phyloP scores from a whole-genome alignment of 2,797 vertebrate genomes.

The Siniperca undulata region DNA sequence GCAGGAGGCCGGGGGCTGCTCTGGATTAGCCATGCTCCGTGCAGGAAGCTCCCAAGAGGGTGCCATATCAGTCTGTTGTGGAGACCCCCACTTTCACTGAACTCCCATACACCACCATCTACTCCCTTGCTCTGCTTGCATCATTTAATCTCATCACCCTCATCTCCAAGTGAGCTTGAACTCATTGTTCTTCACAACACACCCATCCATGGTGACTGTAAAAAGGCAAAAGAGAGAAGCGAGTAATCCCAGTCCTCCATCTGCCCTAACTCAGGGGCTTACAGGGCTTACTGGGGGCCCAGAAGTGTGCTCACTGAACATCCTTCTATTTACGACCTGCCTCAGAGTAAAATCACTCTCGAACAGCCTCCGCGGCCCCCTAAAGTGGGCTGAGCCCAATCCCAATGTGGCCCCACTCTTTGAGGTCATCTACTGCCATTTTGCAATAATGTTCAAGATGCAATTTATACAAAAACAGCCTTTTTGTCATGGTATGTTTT shows the following conservation, averaged over 20 bases:
- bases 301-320: conserved; percentile 69
- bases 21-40: conserved; percentile 79
- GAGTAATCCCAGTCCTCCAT: conserved; percentile 69
- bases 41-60: conserved; percentile 74
- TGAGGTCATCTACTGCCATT: conserved; percentile 76
- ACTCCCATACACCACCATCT: conserved; percentile 42
- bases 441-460: conserved; percentile 72
- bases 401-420: conserved; percentile 52
- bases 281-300: conserved; percentile 67
- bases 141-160: conserved; percentile 69
- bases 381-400: conserved; percentile 61
- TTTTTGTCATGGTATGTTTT: conserved; percentile 68
- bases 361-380: conserved; percentile 53
- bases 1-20: conserved; percentile 75
- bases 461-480: conserved; percentile 67
- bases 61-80: conserved; percentile 55
- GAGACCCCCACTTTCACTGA: conserved; percentile 55
- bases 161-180: conserved; percentile 64
- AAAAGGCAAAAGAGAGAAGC: conserved; percentile 56
- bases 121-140: conserved; percentile 59
- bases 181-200: conserved; percentile 69
- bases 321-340: conserved; percentile 74
- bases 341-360: conserved; percentile 60
- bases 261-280: conserved; percentile 69
- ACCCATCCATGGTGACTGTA: conserved; percentile 62